Evolutionary conservation across 2,797 vertebrate genomes (phyloP).

Genomic region (Mastacembelus armatus): DNA sequence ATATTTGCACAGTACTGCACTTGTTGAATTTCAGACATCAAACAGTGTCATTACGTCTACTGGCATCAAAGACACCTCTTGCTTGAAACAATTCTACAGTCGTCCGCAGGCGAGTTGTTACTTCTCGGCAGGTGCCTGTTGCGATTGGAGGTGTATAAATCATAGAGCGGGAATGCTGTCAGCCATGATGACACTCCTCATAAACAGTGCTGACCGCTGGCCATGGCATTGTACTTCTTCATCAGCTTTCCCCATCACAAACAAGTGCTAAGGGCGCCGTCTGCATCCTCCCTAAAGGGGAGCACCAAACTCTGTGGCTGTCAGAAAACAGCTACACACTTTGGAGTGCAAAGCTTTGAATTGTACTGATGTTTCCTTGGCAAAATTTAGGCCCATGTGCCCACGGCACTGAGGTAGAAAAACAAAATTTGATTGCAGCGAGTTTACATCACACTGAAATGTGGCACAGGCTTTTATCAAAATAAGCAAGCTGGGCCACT

Average conservation of each 20-base stretch:
- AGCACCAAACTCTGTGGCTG: constrained; percentile 28
- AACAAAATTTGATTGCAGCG: constrained; percentile 70
- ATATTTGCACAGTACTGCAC: constrained; percentile 45
- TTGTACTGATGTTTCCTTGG: constrained; percentile 64
- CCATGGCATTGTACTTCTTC: constrained; percentile 76
- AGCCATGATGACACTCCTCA: constrained; percentile 75
- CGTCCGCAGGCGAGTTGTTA: constrained; percentile 70
- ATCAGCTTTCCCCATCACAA: constrained; percentile 65
- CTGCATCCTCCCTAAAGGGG: constrained; percentile 45
- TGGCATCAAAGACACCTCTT: constrained; percentile 69
- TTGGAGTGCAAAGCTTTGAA: constrained; percentile 53
- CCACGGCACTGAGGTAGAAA: constrained; percentile 50
- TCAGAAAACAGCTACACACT: constrained; percentile 44
- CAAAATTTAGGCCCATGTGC: constrained; percentile 59
- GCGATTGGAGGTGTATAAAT: constrained; percentile 78
- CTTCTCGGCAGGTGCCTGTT: constrained; percentile 68
- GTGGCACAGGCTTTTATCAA: constrained; percentile 69
- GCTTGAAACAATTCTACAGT: constrained; percentile 65
- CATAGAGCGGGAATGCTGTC: constrained; percentile 71
- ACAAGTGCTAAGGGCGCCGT: constrained; percentile 57
- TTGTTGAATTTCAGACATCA: constrained; percentile 53
- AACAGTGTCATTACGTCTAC: constrained; percentile 48
- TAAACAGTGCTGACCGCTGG: constrained; percentile 81
- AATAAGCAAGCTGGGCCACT: constrained; percentile 55
- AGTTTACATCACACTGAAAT: constrained; percentile 77